phyloP scores from a whole-genome alignment of 2,797 vertebrate genomes.

The Falco berigora region DNA sequence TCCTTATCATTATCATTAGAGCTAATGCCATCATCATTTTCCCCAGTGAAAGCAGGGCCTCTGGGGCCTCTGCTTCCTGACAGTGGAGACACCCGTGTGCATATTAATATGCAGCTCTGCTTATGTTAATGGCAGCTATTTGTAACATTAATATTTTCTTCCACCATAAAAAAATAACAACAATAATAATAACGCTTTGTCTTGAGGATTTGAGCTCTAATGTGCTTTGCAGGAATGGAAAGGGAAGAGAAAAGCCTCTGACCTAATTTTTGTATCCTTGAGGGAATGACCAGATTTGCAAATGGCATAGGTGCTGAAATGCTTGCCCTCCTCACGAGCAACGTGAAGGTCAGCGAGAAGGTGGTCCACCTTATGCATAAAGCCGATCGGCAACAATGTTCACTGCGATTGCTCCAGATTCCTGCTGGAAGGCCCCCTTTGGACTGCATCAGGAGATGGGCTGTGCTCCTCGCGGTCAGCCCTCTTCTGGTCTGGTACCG shows the following conservation, averaged over 20 bases:
- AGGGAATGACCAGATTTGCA: background rate
- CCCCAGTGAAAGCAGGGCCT: conserved; percentile 69
- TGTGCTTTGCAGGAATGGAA: conserved; percentile 51
- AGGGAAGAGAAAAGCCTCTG: conserved; percentile 41
- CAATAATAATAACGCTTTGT: conserved; percentile 71
- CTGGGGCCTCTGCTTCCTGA: conserved; percentile 66
- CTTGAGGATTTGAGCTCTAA: conserved; percentile 72
- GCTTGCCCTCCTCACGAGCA: background rate
- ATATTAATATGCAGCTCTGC: conserved; percentile 72
- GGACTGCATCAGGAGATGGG: background rate
- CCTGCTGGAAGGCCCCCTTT: background rate
- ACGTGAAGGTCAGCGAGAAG: background rate
- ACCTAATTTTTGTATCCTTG: conserved; percentile 60
- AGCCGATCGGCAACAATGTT: background rate
- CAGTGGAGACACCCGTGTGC: conserved; percentile 59
- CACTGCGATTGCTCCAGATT: background rate
- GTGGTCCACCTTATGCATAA: background rate
- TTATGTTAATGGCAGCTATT: conserved; percentile 70
- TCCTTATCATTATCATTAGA: conserved; percentile 65
- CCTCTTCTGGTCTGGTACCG: background rate
- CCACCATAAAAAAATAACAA: conserved; percentile 67
- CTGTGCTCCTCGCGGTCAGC: background rate
- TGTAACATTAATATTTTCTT: conserved; percentile 78
- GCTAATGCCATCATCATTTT: conserved; percentile 67
- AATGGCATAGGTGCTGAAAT: background rate